These are phyloP conservation scores for Andrena fulva DNA, from an alignment of 2,888 invertebrate genomes.

Conservation along the genomic window DNA sequence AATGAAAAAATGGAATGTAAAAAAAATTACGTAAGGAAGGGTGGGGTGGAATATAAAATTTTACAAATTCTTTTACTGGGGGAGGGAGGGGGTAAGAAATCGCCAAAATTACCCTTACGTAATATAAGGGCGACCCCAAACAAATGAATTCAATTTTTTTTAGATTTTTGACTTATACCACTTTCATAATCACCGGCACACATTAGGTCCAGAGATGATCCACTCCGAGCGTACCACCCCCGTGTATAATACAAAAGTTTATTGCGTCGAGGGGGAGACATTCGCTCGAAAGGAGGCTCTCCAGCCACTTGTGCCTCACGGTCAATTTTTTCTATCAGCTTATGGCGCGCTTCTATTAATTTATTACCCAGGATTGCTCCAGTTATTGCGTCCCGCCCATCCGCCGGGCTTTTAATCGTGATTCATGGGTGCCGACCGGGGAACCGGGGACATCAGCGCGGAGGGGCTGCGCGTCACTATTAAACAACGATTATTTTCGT, in stretches of 20 bases:
- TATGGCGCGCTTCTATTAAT: conserved; percentile 52
- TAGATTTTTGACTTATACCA: no score
- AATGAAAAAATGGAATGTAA: no score
- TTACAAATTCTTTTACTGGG: no score
- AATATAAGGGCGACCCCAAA: no score
- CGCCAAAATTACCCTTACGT: no score
- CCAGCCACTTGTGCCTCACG: conserved; percentile 7
- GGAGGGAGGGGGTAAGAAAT: no score
- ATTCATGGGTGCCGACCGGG: conserved; percentile 29
- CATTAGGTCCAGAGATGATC: background rate
- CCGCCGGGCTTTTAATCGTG: conserved; percentile 32
- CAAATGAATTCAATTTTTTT: no score
- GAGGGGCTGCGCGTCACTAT: background rate
- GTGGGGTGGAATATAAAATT: no score
- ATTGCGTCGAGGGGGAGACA: conserved; percentile 44
- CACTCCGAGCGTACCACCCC: conserved; percentile 35
- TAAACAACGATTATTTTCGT: conserved; percentile 42
- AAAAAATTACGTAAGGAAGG: no score
- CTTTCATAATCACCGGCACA: no score
- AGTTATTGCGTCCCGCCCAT: conserved; percentile 50
- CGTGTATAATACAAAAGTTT: conserved; percentile 35
- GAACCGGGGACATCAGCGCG: background rate
- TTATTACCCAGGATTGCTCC: conserved; percentile 55
- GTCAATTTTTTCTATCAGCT: conserved; percentile 58
- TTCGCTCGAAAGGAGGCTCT: conserved; percentile 5